Percentiles rank a stretch among this genome's conserved stretches.
phyloP scores from a whole-genome alignment of 92 coral and sea anemone species.

The Anthopleura xanthogrammica region DNA sequence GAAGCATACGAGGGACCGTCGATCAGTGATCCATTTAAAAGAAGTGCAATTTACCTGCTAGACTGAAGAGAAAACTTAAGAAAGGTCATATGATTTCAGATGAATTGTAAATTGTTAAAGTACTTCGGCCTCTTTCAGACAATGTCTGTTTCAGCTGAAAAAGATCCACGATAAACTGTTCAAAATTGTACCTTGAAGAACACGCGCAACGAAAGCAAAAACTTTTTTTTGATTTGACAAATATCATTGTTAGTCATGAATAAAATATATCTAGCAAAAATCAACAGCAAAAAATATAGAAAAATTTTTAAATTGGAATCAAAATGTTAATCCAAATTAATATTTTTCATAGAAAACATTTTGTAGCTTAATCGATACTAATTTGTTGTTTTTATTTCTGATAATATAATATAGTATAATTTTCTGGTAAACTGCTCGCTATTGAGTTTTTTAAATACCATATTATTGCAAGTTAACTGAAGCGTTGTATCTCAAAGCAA shows the following conservation, averaged over 20 bases:
- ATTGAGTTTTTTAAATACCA: background rate
- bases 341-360: background rate
- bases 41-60: background rate
- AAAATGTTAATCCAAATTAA: background rate
- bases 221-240: background rate
- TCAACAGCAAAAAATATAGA: background rate
- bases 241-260: background rate
- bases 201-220: too few relatives aligned
- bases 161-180: too few relatives aligned
- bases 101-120: background rate
- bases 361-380: background rate
- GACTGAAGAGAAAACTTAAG: background rate
- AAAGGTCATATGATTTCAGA: background rate
- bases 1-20: background rate
- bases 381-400: background rate
- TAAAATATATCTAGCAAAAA: background rate
- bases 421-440: slow-evolving; percentile 4
- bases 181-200: too few relatives aligned
- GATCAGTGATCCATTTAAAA: background rate
- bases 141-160: too few relatives aligned
- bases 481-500: background rate
- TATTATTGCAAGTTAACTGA: background rate
- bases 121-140: background rate
- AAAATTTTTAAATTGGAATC: too few relatives aligned
- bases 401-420: background rate